Conservation (phyloP, 2,888 invertebrate species). For the Prosapia bicincta region DNA sequence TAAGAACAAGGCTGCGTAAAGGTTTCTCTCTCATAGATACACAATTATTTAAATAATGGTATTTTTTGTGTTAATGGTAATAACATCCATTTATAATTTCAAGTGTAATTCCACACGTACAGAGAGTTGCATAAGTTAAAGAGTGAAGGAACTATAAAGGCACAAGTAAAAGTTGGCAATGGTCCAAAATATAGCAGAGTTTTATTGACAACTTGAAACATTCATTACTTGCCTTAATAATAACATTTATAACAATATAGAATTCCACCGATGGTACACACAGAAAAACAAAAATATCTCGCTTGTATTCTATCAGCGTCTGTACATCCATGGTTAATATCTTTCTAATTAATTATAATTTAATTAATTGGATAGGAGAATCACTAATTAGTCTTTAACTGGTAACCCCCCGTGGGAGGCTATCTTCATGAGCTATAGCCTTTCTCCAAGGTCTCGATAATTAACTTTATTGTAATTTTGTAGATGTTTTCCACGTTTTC, state of each 20-base stretch:
- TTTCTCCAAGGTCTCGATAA: slow-evolving; percentile 76
- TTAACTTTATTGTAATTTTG: slow-evolving; percentile 81
- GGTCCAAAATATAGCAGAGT: not conserved
- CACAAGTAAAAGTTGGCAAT: not conserved
- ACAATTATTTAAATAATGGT: no score
- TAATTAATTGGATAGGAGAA: not conserved
- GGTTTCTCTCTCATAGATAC: no score
- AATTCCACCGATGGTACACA: not conserved
- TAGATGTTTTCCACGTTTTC: slow-evolving; percentile 87
- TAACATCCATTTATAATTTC: no score
- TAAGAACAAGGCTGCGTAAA: no score
- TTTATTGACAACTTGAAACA: slow-evolving; percentile 2
- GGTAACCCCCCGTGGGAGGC: not conserved
- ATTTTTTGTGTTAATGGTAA: no score
- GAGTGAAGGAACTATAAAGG: not conserved
- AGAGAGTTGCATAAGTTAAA: no score
- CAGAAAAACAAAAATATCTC: not conserved
- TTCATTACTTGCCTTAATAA: not conserved
- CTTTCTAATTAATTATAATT: not conserved
- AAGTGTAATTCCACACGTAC: no score
- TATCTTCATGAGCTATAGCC: slow-evolving; percentile 52
- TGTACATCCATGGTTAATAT: not conserved
- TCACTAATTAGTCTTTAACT: slow-evolving; percentile 2
- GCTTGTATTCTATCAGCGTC: not conserved
- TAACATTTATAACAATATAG: not conserved